Conservation (phyloP, 2,797 vertebrate genomes). For the Rhynchotus rufescens region DNA sequence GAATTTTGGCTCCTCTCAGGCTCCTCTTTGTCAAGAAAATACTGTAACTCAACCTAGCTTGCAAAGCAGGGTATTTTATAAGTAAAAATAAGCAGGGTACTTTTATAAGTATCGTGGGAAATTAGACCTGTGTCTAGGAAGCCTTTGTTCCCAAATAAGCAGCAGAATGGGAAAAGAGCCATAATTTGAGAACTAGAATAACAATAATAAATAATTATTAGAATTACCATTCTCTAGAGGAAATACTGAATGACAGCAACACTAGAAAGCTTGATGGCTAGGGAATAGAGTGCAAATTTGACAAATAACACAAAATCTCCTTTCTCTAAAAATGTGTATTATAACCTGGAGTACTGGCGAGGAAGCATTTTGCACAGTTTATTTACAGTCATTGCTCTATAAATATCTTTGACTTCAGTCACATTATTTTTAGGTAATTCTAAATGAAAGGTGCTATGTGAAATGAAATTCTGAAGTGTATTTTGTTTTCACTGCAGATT, state of each 20-base stretch:
- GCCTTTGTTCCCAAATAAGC: not conserved
- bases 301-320: not conserved
- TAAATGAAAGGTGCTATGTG: not conserved
- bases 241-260: not conserved
- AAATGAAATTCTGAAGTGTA: not conserved
- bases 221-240: not conserved
- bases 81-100: no score
- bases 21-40: not conserved
- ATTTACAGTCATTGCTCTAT: not conserved
- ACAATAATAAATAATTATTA: not conserved
- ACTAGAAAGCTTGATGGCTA: not conserved
- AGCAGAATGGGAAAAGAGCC: not conserved
- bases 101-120: not conserved
- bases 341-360: not conserved
- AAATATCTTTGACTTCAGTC: not conserved
- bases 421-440: not conserved
- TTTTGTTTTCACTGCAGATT: constrained; percentile 7
- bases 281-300: not conserved
- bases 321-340: not conserved
- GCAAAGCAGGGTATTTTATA: not conserved
- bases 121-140: not conserved
- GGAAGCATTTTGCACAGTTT: not conserved
- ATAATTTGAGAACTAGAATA: not conserved
- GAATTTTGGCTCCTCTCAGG: not conserved
- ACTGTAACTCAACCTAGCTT: not conserved